Percentiles rank a stretch among this genome's conserved stretches.
Evolutionary conservation across 35 echinoderm and acorn worm species (phyloP).

Genomic region (Ptychodera flava): DNA sequence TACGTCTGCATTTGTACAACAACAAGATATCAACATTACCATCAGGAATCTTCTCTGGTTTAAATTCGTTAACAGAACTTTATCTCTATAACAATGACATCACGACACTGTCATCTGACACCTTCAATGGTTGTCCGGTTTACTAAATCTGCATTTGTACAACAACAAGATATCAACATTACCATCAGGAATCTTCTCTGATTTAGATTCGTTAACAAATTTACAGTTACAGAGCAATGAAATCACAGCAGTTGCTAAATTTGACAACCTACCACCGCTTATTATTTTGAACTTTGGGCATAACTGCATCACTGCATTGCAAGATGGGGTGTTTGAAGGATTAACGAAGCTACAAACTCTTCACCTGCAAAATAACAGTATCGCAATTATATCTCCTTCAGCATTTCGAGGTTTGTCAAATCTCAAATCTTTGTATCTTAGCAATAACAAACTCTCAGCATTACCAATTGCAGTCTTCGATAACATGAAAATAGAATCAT

Average conservation of each 20-base stretch:
- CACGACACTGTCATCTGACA: not conserved
- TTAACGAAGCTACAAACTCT: not conserved
- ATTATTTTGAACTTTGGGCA: too few species aligned
- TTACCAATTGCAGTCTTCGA: not conserved
- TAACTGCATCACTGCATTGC: too few species aligned
- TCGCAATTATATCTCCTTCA: not conserved
- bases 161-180: too few species aligned
- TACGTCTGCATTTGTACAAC: not conserved
- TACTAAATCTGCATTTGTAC: too few species aligned
- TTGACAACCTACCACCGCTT: too few species aligned
- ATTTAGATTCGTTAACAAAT: too few species aligned
- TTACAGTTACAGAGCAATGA: too few species aligned
- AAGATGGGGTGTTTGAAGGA: not conserved
- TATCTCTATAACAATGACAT: not conserved
- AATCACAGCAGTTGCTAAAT: too few species aligned
- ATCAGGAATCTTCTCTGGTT: not conserved
- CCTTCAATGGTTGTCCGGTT: too few species aligned
- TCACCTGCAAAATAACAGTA: not conserved
- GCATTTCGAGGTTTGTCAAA: not conserved
- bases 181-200: too few species aligned
- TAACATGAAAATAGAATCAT: not conserved
- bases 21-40: not conserved
- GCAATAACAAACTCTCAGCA: not conserved
- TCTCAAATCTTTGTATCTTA: not conserved
- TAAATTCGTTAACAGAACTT: not conserved